Conservation (phyloP, 2,113 vertebrate genomes). For the Canis aureus region DNA sequence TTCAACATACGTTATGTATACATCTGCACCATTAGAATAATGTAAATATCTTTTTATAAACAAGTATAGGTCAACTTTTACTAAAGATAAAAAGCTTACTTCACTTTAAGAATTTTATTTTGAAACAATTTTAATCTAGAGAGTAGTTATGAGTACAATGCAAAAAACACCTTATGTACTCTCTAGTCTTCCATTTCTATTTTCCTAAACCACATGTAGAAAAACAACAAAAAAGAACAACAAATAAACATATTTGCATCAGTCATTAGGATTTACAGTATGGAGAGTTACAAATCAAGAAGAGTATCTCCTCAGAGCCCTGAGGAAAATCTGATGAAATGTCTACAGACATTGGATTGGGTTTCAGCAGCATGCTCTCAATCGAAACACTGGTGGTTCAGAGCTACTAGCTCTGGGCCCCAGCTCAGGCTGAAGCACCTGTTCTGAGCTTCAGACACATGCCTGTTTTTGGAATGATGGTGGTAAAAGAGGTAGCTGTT, state of each 20-base stretch:
- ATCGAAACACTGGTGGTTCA: neutral
- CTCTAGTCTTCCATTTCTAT: neutral
- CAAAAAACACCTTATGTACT: neutral
- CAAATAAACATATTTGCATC: neutral
- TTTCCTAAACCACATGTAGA: neutral
- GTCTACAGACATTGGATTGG: neutral
- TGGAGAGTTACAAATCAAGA: neutral
- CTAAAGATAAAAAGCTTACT: neutral
- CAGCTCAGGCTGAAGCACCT: neutral
- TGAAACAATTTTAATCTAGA: slow-evolving; percentile 1
- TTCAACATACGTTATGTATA: neutral
- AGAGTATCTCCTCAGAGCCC: neutral
- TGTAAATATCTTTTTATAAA: slow-evolving; percentile 1
- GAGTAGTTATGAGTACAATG: neutral
- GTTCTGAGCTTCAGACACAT: neutral
- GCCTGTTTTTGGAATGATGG: neutral
- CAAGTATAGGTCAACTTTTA: neutral
- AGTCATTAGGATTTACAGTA: neutral
- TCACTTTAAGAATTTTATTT: slow-evolving; percentile 21
- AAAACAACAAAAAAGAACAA: neutral
- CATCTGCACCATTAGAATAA: neutral
- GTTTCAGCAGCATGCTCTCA: neutral
- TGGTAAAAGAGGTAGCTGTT: neutral
- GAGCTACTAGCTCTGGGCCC: neutral
- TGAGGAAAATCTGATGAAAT: neutral